Conservation (phyloP, 2,797 vertebrate species). For the Pangasius mekongensis region DNA sequence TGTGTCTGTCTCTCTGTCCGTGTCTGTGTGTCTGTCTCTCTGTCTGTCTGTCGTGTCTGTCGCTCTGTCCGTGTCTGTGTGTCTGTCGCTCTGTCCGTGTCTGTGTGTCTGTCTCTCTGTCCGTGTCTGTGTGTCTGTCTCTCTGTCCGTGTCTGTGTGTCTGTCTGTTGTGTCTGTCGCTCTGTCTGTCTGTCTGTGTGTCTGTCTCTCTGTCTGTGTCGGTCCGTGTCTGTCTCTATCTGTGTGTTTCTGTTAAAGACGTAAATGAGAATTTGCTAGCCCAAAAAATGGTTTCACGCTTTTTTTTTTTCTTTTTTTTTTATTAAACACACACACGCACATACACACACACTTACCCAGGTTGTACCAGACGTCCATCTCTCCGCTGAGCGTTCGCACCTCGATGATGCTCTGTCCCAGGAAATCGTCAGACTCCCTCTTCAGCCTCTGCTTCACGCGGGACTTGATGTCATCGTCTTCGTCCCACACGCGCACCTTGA, state of each 20-base stretch:
- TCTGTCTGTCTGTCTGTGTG: not conserved
- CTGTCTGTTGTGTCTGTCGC: not conserved
- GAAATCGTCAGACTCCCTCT: slow-evolving; percentile 97
- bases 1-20: not conserved
- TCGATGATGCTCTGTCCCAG: slow-evolving; percentile 98
- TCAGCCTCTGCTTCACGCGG: slow-evolving; percentile 94
- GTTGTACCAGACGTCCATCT: slow-evolving; percentile 99
- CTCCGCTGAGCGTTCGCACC: slow-evolving; percentile 93
- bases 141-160: not conserved
- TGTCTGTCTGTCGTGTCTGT: no score
- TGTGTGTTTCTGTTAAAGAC: not conserved
- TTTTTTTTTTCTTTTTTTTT: no score
- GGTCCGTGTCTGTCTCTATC: not conserved
- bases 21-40: not conserved
- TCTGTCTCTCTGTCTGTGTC: not conserved
- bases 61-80: not conserved
- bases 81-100: not conserved
- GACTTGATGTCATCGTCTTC: slow-evolving; percentile 99
- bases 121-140: not conserved
- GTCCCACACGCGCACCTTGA: slow-evolving; percentile 98
- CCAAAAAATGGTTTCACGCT: not conserved
- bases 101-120: not conserved
- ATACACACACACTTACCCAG: slow-evolving; percentile 76
- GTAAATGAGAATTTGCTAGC: not conserved
- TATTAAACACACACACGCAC: not conserved